Percentiles rank a stretch among this genome's conserved stretches.
Evolutionary conservation across 2,797 vertebrate genomes (phyloP).

Genomic region (Acanthornis magna): DNA sequence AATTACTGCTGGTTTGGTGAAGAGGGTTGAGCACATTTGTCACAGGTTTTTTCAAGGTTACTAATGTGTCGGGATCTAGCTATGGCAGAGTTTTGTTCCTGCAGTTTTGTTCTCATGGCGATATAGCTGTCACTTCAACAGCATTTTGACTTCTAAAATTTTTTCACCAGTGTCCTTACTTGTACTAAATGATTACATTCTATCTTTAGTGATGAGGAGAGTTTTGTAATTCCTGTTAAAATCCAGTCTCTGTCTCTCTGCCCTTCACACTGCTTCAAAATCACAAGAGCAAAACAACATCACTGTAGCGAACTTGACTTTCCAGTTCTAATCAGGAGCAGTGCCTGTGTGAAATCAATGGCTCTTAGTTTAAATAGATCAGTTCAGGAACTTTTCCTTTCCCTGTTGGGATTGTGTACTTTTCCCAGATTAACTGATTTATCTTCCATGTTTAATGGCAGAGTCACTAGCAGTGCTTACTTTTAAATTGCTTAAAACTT

Average conservation of each 20-base stretch:
- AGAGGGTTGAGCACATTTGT: background rate
- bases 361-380: background rate
- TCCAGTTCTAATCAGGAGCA: background rate
- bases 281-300: background rate
- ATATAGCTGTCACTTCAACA: background rate
- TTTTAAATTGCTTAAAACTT: background rate
- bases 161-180: background rate
- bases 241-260: background rate
- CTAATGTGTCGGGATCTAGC: background rate
- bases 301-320: background rate
- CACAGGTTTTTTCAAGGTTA: background rate
- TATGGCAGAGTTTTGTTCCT: background rate
- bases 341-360: background rate
- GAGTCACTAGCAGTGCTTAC: background rate
- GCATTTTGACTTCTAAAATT: background rate
- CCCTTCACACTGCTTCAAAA: background rate
- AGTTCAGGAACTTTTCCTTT: background rate
- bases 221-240: background rate
- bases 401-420: background rate
- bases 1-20: background rate
- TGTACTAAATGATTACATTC: constrained; percentile 6
- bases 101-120: background rate
- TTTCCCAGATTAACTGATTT: background rate
- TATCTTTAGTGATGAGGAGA: background rate
- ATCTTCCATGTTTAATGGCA: background rate